Conservation (phyloP, 2,113 vertebrate species). For the Siniperca knerii region DNA sequence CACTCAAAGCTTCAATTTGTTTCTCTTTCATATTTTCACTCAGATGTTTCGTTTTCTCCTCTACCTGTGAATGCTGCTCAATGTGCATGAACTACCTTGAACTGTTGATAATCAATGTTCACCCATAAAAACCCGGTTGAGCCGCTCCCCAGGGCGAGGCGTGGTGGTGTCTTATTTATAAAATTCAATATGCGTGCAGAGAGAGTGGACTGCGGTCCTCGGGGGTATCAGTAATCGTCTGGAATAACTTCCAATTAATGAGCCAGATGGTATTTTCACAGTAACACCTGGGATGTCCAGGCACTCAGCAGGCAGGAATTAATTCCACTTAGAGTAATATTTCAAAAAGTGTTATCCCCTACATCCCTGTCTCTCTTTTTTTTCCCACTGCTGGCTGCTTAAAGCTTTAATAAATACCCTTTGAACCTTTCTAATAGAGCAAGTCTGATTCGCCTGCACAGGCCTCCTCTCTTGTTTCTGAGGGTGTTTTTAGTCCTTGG, state of each 20-base stretch:
- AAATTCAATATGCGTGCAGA: conserved; percentile 70
- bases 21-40: conserved; percentile 47
- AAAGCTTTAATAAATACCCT: conserved; percentile 55
- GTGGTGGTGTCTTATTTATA: conserved; percentile 75
- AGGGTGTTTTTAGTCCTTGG: conserved; percentile 39
- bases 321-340: conserved; percentile 74
- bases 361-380: conserved; percentile 50
- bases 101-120: conserved; percentile 77
- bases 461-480: conserved; percentile 45
- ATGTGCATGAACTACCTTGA: conserved; percentile 61
- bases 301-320: conserved; percentile 65
- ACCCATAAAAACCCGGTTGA: conserved; percentile 48
- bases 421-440: conserved; percentile 37
- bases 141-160: conserved; percentile 35
- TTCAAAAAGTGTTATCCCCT: conserved; percentile 70
- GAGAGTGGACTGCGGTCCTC: conserved; percentile 61
- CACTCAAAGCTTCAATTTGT: conserved; percentile 40
- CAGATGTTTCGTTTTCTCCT: conserved; percentile 42
- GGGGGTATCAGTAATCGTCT: conserved; percentile 77
- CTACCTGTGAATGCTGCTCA: conserved; percentile 53
- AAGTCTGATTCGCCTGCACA: conserved; percentile 3
- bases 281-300: conserved; percentile 81
- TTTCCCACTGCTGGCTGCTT: conserved; percentile 41
- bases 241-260: conserved; percentile 82
- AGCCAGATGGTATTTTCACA: conserved; percentile 82